Evolutionary conservation across 1,140 invertebrate species (phyloP), one percentile per base, ranked within the genome.

Genomic region (Ctenoplectra terminalis): DNA sequence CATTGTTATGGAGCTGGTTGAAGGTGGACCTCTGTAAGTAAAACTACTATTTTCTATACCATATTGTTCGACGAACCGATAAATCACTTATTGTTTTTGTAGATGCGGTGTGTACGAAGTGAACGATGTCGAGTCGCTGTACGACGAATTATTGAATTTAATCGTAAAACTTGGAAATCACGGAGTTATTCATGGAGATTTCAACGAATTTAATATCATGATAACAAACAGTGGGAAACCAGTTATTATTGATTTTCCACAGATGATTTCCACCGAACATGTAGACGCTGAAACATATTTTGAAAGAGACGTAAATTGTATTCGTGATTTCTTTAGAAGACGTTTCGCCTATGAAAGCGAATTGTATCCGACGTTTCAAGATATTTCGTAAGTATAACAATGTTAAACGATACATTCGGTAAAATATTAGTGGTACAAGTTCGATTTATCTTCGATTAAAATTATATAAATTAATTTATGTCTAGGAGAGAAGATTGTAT

Each of bases 171-270:
- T 99, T 48, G 99, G 97, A 34, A 97, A 98, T 93, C 96, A 97
- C 92, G 99, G 99, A 1, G 97, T 99, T 1, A 99, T 99, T 90
- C 99, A 99, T 93, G 98, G 99, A 4, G 99, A 99, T 95, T 99
- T 99, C 89, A 99, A 99, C 93, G 99, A 99, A 94, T 99, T 99
- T 92, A 99, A 99, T 92, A 96, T 99, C 63, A 98, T 99, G 96
- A 94, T 99, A 1, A 96, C 96, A 40, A 95, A 98, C 88, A 96
- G 97, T 0, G 96, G 96, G 46, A 96, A 96, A 77, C 96, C 99
- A 0, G 95, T 99, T 60, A 94, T 99, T 73, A 99, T 99, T 90
- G 99, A 99, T 95, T 99, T 99, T 93, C 99, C 99, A 3, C 99
- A 99, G 95, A 99, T 99, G 99, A 96, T 99, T 58, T 99, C 98